Percentiles rank a stretch among this genome's conserved stretches.
phyloP scores from a whole-genome alignment of 1,140 invertebrate genomes.

The Aethina tumida region DNA sequence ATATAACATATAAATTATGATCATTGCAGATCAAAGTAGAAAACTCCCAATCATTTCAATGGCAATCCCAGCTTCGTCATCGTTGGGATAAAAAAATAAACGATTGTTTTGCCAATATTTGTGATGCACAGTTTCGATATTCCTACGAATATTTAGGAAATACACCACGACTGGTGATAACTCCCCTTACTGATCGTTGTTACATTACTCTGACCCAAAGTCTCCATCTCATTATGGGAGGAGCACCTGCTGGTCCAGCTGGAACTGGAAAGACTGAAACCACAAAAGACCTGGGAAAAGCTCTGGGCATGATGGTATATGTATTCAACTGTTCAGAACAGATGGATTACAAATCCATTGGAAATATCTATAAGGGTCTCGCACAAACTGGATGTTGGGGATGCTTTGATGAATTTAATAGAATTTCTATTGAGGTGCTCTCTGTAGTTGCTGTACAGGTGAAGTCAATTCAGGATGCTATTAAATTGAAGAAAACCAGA shows the following conservation, averaged over 20 bases:
- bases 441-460: slow-evolving; percentile 88
- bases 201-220: slow-evolving; percentile 86
- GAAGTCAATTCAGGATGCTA: slow-evolving; percentile 72
- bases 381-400: slow-evolving; percentile 92
- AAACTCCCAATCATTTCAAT: slow-evolving; percentile 72
- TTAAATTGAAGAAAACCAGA: slow-evolving; percentile 64
- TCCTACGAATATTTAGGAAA: slow-evolving; percentile 78
- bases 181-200: slow-evolving; percentile 76
- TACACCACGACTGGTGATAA: slow-evolving; percentile 72
- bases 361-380: slow-evolving; percentile 85
- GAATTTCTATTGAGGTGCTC: slow-evolving; percentile 85
- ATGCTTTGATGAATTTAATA: slow-evolving; percentile 92
- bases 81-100: slow-evolving; percentile 72
- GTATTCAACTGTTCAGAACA: slow-evolving; percentile 95
- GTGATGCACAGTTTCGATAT: slow-evolving; percentile 74
- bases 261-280: slow-evolving; percentile 90
- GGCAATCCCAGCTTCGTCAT: slow-evolving; percentile 86
- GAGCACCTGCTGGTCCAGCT: slow-evolving; percentile 79
- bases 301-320: slow-evolving; percentile 87
- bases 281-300: slow-evolving; percentile 84
- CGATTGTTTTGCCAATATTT: slow-evolving; percentile 89
- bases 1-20: too few species aligned
- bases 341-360: slow-evolving; percentile 91
- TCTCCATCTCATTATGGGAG: slow-evolving; percentile 83
- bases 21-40: slow-evolving; percentile 78